Evolutionary conservation across 2,888 invertebrate species (phyloP), one percentile per base, ranked within the genome.

Genomic region (Listrodromus nycthemerus): DNA sequence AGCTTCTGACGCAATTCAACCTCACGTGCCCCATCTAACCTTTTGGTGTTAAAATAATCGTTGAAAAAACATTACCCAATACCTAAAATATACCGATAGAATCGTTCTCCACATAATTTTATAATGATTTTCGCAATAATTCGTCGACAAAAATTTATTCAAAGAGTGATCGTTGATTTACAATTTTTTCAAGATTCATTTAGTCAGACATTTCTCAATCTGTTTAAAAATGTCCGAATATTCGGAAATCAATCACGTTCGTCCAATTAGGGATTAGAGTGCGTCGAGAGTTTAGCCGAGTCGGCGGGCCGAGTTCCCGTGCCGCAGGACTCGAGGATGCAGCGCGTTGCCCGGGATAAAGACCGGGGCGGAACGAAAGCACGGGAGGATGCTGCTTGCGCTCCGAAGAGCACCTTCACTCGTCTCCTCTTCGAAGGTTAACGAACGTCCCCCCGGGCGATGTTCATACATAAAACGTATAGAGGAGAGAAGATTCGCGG

Each of bases 381-480:
- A 65, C 50, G 63, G 66, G 73, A 78, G 55, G 78, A 78, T 75
- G 63, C 66, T 83, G 79, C 81, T 76, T 73, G 75, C 69, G 82
- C 86, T 69, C 73, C 52, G 76, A 61, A 78, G 80, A 73, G 73
- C 48, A 74, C 71, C 76, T 71, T 67, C 71, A 66, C 66, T 77
- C 80, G 74, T 84, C 77, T 80, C 75, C 27, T 81, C 84, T 81
- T 78, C 77, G 84, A 87, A 89, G 90, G 91, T 91, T 92, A 92
- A 91, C 91, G 91, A 92, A 91, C 91, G 91, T 91, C 90, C 91
- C 92, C 87, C 70, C 76, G 85, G 84, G 86, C 86, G 86, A 86
- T 88, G 88, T 90, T 90, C 88, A 89, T 91, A 90, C 89, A 90
- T 89, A 90, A 90, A 88, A 87, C 87, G 88, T 82, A 58, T 79